Conservation (phyloP, 2,113 vertebrate genomes). For the Mungos mungo region DNA sequence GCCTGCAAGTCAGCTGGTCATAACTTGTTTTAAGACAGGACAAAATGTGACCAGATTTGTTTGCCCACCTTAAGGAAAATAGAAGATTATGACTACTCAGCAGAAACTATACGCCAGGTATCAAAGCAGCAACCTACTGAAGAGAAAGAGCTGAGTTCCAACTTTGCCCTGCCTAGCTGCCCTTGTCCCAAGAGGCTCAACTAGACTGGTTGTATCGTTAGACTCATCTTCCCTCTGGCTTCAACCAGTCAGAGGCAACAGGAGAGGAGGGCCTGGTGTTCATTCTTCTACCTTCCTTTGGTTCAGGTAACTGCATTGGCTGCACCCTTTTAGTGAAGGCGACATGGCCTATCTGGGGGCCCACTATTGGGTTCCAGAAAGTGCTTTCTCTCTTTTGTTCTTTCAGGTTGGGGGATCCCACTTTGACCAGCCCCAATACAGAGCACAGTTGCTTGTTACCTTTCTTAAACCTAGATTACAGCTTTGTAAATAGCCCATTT, state of each 20-base stretch:
- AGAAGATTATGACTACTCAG: background rate
- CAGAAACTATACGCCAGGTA: background rate
- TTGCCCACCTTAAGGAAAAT: background rate
- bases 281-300: background rate
- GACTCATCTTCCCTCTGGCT: background rate
- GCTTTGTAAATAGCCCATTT: background rate
- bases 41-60: background rate
- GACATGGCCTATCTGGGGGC: accelerated
- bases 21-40: background rate
- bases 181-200: background rate
- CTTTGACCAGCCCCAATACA: background rate
- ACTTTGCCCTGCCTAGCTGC: background rate
- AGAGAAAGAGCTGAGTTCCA: background rate
- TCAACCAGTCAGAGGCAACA: background rate
- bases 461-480: background rate
- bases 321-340: background rate
- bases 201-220: background rate
- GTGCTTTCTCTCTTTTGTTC: background rate
- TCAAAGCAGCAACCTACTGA: background rate
- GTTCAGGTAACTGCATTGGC: background rate
- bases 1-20: background rate
- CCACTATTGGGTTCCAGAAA: too few species aligned
- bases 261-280: background rate
- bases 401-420: background rate
- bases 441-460: background rate